Base-by-base conservation (phyloP, 1,140 invertebrate species). In the Maconellicoccus hirsutus region DNA sequence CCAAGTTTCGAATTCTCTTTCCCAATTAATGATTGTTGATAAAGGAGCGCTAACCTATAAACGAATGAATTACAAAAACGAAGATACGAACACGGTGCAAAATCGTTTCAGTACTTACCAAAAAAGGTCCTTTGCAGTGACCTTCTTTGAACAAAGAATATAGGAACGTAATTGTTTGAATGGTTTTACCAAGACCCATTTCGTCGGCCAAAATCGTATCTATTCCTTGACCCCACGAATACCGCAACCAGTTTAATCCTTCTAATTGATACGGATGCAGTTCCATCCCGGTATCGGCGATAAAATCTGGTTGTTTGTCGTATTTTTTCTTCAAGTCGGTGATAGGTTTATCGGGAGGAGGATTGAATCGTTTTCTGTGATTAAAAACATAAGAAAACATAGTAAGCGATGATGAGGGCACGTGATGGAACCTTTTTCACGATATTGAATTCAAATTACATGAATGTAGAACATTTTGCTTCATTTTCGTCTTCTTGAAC, bases 21-120 rank as follows among this genome's bases (percentile, higher is more conserved):
- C 98, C 98, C 98, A 99, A 82, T 99, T 99, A 73, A 99, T 98
- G 69, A 99, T 94, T 0, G 98, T 99, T 0, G 97, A 99, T 0
- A 99, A 82, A 0, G 98, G 98, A 25, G 97, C 98, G 52, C 92
- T 93, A 12, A 87, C 78, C 79, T 80, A 69, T 8, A 52, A 52
- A 8, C 42, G 42, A 52, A 16, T 6, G 12, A 52, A 16, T 52
- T 52, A 2, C 10, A 29, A 52, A 70, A 59, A 59, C 10, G 12
- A 71, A 69, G n/a, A 23, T 22, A 71, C 19, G 10, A 8, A 8
- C 42, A 14, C 33, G 4, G 2, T 10, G 25, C 16, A 26, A 33
- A 29, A 72, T 22, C 70, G 23, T 70, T n/a, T 7, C 7, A 0
- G 27, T 22, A 75, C 76, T 77, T 0, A 96, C 93, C 59, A 99